These are phyloP conservation scores for Uloborus diversus DNA, from an alignment of 1,140 invertebrate genomes.

Conservation along the genomic window DNA sequence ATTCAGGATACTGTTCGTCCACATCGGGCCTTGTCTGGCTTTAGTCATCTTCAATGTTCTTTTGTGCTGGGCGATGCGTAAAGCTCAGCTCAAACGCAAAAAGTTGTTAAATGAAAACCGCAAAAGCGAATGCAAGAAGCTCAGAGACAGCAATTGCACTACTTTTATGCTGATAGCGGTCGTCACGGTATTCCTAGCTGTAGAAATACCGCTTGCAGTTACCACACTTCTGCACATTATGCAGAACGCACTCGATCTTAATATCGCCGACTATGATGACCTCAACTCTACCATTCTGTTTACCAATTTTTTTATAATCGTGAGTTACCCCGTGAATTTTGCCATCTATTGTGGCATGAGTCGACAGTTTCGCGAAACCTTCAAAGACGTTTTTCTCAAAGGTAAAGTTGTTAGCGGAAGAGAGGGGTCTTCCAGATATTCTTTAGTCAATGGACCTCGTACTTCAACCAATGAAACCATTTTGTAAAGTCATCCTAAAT, in stretches of 20 bases:
- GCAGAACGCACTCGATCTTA: constrained; percentile 70
- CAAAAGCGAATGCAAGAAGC: constrained; percentile 82
- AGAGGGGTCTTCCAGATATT: constrained; percentile 77
- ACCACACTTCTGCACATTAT: constrained; percentile 87
- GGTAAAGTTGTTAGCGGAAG: constrained; percentile 61
- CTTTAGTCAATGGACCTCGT: constrained; percentile 79
- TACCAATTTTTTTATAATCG: constrained; percentile 89
- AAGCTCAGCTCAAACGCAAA: constrained; percentile 81
- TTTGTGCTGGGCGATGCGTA: constrained; percentile 83
- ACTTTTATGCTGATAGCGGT: constrained; percentile 95
- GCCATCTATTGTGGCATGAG: constrained; percentile 97
- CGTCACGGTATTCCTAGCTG: constrained; percentile 87
- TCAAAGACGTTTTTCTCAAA: constrained; percentile 80
- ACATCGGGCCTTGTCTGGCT: constrained; percentile 86
- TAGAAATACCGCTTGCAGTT: constrained; percentile 90
- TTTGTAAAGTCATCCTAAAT: constrained; percentile 69
- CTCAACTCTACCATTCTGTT: constrained; percentile 85
- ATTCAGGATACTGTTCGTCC: constrained; percentile 90
- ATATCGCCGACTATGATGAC: constrained; percentile 78
- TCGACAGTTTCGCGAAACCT: constrained; percentile 90
- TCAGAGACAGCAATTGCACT: constrained; percentile 88
- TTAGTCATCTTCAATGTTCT: constrained; percentile 89
- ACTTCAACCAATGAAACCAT: constrained; percentile 84
- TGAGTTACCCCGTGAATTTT: constrained; percentile 93
- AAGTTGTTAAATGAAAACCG: constrained; percentile 85